These are phyloP conservation scores for Uromys caudimaculatus DNA, from an alignment of 2,797 vertebrate species.

Conservation along the genomic window DNA sequence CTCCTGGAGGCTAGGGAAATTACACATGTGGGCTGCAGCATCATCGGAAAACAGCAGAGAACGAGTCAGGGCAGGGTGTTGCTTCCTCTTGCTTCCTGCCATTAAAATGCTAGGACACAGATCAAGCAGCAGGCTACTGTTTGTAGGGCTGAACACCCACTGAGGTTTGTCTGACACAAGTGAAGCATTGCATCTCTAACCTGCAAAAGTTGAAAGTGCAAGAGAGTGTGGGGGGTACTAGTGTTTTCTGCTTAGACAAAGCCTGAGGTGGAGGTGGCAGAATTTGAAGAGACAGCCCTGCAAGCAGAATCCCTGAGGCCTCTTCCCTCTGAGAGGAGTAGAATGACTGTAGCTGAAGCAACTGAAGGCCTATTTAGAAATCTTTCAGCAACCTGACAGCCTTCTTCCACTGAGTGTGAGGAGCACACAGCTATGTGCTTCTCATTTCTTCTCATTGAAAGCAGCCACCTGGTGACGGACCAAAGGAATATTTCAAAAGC, in stretches of 20 bases:
- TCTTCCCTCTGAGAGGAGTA: not conserved
- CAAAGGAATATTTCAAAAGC: not conserved
- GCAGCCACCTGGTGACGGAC: not conserved
- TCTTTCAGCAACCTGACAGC: not conserved
- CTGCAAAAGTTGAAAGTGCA: not conserved
- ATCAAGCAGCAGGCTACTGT: not conserved
- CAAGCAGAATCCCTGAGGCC: not conserved
- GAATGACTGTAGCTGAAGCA: not conserved
- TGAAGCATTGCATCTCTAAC: fast-evolving
- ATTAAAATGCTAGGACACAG: not conserved
- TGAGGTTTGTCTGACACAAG: not conserved
- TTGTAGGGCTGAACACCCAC: not conserved
- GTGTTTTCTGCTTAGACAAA: not conserved
- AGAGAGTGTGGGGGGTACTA: fast-evolving
- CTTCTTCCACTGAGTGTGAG: not conserved
- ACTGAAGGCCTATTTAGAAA: not conserved
- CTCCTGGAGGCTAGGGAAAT: not conserved
- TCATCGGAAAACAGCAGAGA: not conserved
- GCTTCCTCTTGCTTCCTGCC: not conserved
- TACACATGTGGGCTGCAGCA: not conserved
- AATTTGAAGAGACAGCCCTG: not conserved
- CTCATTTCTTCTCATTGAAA: not conserved
- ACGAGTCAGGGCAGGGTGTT: not conserved
- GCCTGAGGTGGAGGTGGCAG: not conserved
- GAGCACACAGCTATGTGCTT: not conserved